Percentiles rank a stretch among this genome's conserved stretches.
Conservation (phyloP, 2,888 invertebrate species). For the Crepidodera aurea region DNA sequence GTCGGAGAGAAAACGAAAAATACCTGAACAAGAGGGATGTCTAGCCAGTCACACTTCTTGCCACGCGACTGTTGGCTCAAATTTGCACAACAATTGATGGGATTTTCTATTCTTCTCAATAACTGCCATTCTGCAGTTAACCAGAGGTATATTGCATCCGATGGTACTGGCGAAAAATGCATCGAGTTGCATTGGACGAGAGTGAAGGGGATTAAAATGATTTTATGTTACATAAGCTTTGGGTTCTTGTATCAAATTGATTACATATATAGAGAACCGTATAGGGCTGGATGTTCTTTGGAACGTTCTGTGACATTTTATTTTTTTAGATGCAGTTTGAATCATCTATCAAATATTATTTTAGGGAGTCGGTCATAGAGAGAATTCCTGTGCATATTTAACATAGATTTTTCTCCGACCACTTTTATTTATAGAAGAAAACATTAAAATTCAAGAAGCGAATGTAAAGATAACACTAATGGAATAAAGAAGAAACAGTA, state of each 20-base stretch:
- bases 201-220: constrained; percentile 30
- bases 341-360: too few species aligned
- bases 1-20: constrained; percentile 36
- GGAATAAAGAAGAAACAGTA: too few species aligned
- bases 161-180: background rate
- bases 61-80: constrained; percentile 58
- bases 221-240: constrained; percentile 34
- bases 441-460: too few species aligned
- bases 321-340: background rate
- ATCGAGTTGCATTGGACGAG: constrained; percentile 16
- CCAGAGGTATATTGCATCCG: constrained; percentile 2
- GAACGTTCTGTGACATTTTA: constrained; percentile 3
- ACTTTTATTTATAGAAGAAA: too few species aligned
- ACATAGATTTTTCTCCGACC: too few species aligned
- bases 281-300: constrained; percentile 20
- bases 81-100: constrained; percentile 60
- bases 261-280: constrained; percentile 30
- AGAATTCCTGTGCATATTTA: too few species aligned
- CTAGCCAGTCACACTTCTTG: constrained; percentile 59
- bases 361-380: too few species aligned
- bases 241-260: constrained; percentile 39
- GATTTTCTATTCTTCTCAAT: constrained; percentile 58
- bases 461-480: too few species aligned
- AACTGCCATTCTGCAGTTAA: constrained; percentile 52
- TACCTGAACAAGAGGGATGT: constrained; percentile 58